Base-by-base conservation (phyloP, 1,140 invertebrate genomes). In the Drosophila melanica region DNA sequence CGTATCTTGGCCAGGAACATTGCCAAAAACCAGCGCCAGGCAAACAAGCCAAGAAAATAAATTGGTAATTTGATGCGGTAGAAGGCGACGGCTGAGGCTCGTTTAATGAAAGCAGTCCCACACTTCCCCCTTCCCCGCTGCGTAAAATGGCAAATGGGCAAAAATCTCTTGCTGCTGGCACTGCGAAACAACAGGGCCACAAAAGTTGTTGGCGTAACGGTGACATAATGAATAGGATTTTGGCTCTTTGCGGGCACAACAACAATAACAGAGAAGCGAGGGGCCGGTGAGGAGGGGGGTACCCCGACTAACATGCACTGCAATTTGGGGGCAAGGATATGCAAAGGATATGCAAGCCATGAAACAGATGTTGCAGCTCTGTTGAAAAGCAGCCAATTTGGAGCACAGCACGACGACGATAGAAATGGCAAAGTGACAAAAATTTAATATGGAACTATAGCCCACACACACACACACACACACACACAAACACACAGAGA, bases 331-430 rank as follows among this genome's bases (percentile, higher is more conserved):
- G 81, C 77, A 79, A 79, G 79, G 79, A 84, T 84, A 87, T 89
- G 82, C 79, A 89, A 89, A 77, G 82, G 82, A 87, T 85, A 78
- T 74, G 75, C 67, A 75, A 66, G 69, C 76, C 69, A 71, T 72
- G 76, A 85, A 90, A 91, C 90, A 91, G 90, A 91, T 91, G 90
- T 91, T 91, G 85, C 90, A 91, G 70, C 76, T 90, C 82, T 87
- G 90, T 91, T 91, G 90, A 91, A 87, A 91, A 90, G 81, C 85
- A 91, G 90, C 90, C 90, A 91, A 90, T 90, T 91, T 91, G 86
- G 67, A 59, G 74, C 48, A 53, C 47, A 45, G 59, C 33, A 35
- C 33, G 33, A 35, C 33, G 33, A 35, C 33, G 33, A 82, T 82
- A 90, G 81, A 90, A 71, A 90, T 90, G 86, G 86, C 86, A 90